Evolutionary conservation across 2,113 vertebrate genomes (phyloP).

Genomic region (Coryphaenoides rupestris): DNA sequence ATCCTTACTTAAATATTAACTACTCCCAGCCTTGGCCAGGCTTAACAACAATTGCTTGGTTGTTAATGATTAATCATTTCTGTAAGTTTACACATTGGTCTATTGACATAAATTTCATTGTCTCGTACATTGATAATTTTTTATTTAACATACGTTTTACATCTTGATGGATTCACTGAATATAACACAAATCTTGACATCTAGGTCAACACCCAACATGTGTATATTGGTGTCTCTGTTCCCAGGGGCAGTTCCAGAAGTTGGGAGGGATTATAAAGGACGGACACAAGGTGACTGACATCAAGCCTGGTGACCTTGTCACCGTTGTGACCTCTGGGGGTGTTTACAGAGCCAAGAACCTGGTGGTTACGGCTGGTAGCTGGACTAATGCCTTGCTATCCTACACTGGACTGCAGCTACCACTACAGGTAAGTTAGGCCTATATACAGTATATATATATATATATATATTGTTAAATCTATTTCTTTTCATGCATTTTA

Average conservation of each 20-base stretch:
- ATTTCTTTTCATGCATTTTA: no score
- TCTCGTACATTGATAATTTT: background rate
- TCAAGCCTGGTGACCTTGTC: conserved; percentile 75
- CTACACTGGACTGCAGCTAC: conserved; percentile 75
- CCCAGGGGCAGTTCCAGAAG: conserved; percentile 74
- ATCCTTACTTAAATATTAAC: no score
- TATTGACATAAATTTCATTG: background rate
- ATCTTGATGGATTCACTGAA: no score
- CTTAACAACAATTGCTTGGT: no score
- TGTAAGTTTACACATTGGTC: no score
- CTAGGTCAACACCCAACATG: background rate
- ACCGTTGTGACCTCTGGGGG: conserved; percentile 70
- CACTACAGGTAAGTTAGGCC: conserved; percentile 77
- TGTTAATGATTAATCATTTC: no score
- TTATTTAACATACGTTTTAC: background rate
- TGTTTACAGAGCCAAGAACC: conserved; percentile 72
- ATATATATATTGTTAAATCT: no score
- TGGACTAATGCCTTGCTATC: conserved; percentile 80
- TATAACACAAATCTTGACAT: background rate
- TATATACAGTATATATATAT: no score
- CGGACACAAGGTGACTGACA: conserved; percentile 77
- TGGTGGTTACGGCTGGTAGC: conserved; percentile 83
- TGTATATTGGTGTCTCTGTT: conserved; percentile 2
- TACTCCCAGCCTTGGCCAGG: no score
- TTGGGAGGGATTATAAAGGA: conserved; percentile 78